Evolutionary conservation across 2,888 invertebrate species (phyloP), one percentile per base, ranked within the genome.

Genomic region (Drosophila histrio): DNA sequence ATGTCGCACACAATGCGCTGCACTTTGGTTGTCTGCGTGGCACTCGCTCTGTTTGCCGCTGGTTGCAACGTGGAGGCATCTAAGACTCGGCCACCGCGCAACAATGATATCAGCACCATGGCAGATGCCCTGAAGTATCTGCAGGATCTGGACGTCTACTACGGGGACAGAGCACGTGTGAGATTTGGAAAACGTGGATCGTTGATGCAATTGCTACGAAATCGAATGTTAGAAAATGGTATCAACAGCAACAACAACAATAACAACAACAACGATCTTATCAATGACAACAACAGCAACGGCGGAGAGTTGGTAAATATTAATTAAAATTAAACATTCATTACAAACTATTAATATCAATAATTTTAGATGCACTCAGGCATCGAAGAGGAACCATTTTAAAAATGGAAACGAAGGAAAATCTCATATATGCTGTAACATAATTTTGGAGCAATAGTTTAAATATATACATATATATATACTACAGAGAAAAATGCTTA

Each of bases 61-160:
- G 81, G 84, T 21, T 83, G 87, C 71, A 79, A 70, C 17, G 81
- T 73, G 38, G 76, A 88, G 50, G 91, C 90, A 21, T 89, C 89
- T 2, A 91, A 90, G 63, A 87, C 91, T 2, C 82, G 91, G 15
- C 90, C 91, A 15, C 91, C 91, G 17, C 88, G 91, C 24, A 93
- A 94, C 72, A 91, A 90, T 52, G 92, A 93, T 0, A 93, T 93
- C 44, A 93, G 93, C 62, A 93, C 94, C 79, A 94, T 95, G 93
- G 94, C 94, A 0, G 94, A 95, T 72, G 94, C 95, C 2, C 91
- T 95, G 1, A 94, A 94, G 75, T 94, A 94, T 91, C 92, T 95
- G 69, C 94, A 95, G 74, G 94, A 94, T 72, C 91, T 95, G 67
- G 95, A 95, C 80, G 94, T 94, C 75, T 93, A 93, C 85, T 95